phyloP scores from a whole-genome alignment of 2,888 invertebrate genomes.

The Acrocera orbiculus region DNA sequence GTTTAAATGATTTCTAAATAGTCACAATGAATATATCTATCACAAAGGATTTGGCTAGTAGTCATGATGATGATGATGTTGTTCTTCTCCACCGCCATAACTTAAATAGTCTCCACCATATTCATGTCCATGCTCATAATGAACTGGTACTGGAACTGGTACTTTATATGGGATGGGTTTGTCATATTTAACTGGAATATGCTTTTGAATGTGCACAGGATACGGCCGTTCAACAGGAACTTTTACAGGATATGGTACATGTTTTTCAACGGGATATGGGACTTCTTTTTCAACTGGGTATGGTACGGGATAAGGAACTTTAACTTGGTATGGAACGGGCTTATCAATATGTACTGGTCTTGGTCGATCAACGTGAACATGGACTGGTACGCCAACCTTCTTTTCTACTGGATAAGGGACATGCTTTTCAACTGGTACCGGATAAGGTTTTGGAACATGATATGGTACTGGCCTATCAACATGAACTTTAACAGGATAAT shows the following conservation, averaged over 20 bases:
- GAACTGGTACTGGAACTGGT: constrained; percentile 23
- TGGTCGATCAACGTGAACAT: constrained; percentile 33
- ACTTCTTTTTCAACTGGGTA: constrained; percentile 41
- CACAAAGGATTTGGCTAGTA: background rate
- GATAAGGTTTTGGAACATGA: constrained; percentile 37
- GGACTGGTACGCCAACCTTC: constrained; percentile 41
- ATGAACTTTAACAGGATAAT: constrained; percentile 48
- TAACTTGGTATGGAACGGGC: constrained; percentile 45
- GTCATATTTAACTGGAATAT: constrained; percentile 46
- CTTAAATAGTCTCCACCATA: background rate
- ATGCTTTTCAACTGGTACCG: constrained; percentile 37
- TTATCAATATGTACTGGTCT: constrained; percentile 40
- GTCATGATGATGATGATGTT: background rate
- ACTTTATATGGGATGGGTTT: constrained; percentile 49
- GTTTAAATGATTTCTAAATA: too few relatives aligned
- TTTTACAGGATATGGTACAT: constrained; percentile 42
- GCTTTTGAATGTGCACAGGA: constrained; percentile 39
- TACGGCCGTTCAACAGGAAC: constrained; percentile 44
- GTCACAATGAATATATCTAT: too few relatives aligned
- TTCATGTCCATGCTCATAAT: constrained; percentile 18
- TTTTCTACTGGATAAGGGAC: constrained; percentile 45
- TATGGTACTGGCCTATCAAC: constrained; percentile 51
- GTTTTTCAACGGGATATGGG: constrained; percentile 50
- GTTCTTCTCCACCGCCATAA: constrained; percentile 9
- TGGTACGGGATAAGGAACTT: constrained; percentile 52